Evolutionary conservation across 2,888 invertebrate species (phyloP).

Genomic region (Calliopum simillimum): DNA sequence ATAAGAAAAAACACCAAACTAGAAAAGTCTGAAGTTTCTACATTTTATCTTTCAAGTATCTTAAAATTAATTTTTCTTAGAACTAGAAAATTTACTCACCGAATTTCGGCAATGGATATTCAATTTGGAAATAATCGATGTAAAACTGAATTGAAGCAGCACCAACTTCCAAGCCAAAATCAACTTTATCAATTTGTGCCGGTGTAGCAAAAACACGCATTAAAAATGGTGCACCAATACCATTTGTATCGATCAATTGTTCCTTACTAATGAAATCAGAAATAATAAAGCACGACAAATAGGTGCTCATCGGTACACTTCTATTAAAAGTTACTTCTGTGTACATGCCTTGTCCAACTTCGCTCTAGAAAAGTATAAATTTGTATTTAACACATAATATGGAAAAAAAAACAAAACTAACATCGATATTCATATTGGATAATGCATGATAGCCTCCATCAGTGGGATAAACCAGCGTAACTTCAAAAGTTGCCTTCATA

Average conservation of each 20-base stretch:
- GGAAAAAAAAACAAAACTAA: constrained; percentile 53
- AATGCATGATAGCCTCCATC: constrained; percentile 77
- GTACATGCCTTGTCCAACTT: constrained; percentile 66
- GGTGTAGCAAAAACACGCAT: constrained; percentile 82
- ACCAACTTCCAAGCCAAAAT: constrained; percentile 81
- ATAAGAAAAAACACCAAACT: too few relatives aligned
- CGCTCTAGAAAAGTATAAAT: constrained; percentile 35
- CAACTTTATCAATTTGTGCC: constrained; percentile 80
- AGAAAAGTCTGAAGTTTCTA: too few relatives aligned
- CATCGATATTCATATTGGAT: constrained; percentile 86
- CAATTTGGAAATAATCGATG: constrained; percentile 84
- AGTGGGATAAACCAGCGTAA: constrained; percentile 80
- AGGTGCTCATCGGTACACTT: constrained; percentile 95
- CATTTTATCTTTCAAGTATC: too few relatives aligned
- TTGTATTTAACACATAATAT: neutral
- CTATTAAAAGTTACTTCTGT: constrained; percentile 79
- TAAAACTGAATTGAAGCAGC: constrained; percentile 83
- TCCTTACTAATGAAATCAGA: constrained; percentile 81
- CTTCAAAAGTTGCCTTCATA: constrained; percentile 87
- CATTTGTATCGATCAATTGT: constrained; percentile 69
- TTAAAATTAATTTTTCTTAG: too few relatives aligned
- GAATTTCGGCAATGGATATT: constrained; percentile 90
- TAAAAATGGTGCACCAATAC: constrained; percentile 73
- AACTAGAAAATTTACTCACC: constrained; percentile 74
- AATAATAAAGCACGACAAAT: constrained; percentile 90